Evolutionary conservation across 2,797 vertebrate species (phyloP), one percentile per base, ranked within the genome.

Genomic region (Pangasius djambal): DNA sequence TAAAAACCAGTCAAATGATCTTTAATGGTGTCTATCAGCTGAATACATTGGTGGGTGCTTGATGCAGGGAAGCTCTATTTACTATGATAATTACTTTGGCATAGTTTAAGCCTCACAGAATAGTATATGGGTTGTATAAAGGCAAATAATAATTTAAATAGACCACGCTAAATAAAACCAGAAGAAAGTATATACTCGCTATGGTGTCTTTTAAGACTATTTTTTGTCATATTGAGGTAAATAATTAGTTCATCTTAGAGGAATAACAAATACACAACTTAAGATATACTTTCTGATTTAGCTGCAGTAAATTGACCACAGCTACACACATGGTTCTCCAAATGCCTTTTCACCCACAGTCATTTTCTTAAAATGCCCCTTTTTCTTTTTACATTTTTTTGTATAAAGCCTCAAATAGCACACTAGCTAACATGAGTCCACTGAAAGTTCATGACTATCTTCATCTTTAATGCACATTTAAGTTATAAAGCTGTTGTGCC

Each of bases 1-100:
- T 69, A 69, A 44, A 87, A 86, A 61, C 82, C 90, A 84, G 65
- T 57, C 1, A 69, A 55, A 37, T 34, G 52, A 87, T 40, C 1
- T 61, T 70, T 83, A 48, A 63, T 40, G 13, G 61, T 75, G 37
- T 72, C n/a, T 81, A 69, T 59, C 37, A 59, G 86, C 37, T 75
- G 37, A 37, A 55, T 52, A 40, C 20, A 79, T 55, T 22, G 22
- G 31, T 31, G 7, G 6, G 9, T 52, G 18, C 37, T n/a, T 31
- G 20, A 69, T 40, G 83, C 63, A 67, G 28, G 20, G 28, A 84
- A 69, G 15, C 28, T 2, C 3, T 63, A 40, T 50, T 48, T 84
- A 4, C 8, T 31, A 85, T 69, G 31, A 85, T 72, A 34, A 37
- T 85, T 52, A 37, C 44, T 83, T 28, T 37, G 31, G n/a, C 28